Evolutionary conservation across 2,888 invertebrate species (phyloP), one percentile per base, ranked within the genome.

Genomic region (Pollenia griseotomentosa): DNA sequence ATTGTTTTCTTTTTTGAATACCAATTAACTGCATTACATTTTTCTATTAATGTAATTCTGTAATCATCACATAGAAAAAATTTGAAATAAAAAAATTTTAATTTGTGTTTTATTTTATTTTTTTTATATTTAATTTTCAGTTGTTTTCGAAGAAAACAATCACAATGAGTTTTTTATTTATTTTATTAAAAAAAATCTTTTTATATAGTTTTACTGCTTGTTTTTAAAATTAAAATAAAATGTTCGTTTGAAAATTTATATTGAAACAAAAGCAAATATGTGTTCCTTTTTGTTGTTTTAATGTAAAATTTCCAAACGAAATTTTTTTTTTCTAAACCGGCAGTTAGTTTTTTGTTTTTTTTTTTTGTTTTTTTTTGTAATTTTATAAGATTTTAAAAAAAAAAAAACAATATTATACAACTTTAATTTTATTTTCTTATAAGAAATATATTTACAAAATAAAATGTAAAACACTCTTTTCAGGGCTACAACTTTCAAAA

Each of bases 91-190:
- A 44, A 8, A 9, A 12, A 51, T 46, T 23, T 40, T 12, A 33
- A 48, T 9, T 57, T 23, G 14, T 16, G 42, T 68, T 42, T 61
- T 68, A 2, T 42, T 68, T 59, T 79, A 80, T 75, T 80, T 75
- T n/a, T 42, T 40, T 9, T 10, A 33, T 33, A 33, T 33, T 33
- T 16, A 57, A 33, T 66, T 66, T 83, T 86, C 59, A 8, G n/a
- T 79, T 85, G 55, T 80, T 79, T 88, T 83, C 85, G 63, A 65
- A 57, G 61, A 63, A 81, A 77, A 73, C 23, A 85, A 85, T 85
- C 85, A 85, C 85, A 81, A 70, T 71, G 12, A 63, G 61, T 74
- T 68, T 66, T 70, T 59, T 75, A 44, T 63, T 55, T 86, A 55
- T 80, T 65, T 44, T 46, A 16, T 77, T n/a, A 70, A 81, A 71